Evolutionary conservation across 1,140 invertebrate species (phyloP).

Genomic region (Anthonomus grandis): DNA sequence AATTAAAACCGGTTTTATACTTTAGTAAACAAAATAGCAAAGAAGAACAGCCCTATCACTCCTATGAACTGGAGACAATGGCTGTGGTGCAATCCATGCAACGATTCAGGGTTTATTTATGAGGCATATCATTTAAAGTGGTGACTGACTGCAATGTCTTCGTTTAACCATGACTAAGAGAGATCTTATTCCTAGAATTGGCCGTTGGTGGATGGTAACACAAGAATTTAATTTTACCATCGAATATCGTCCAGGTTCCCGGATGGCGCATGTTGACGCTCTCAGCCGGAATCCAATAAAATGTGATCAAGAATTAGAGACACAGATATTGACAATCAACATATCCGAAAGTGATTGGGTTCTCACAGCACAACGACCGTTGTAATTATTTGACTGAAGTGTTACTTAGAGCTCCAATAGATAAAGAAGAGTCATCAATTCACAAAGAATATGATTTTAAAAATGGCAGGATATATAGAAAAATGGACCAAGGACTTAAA

Average conservation of each 20-base stretch:
- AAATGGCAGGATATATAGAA: no score
- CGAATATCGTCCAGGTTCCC: conserved; percentile 22
- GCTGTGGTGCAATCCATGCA: conserved; percentile 34
- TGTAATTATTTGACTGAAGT: no score
- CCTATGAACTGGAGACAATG: no score
- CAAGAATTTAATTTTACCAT: background rate
- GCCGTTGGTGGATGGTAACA: conserved; percentile 36
- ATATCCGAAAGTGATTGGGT: no score
- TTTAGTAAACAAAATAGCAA: conserved; percentile 38
- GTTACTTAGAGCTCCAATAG: no score
- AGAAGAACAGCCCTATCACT: conserved; percentile 18
- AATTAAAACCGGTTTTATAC: conserved; percentile 37
- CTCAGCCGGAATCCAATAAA: conserved; percentile 18
- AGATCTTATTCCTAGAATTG: conserved; percentile 38
- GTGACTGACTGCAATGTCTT: conserved; percentile 42
- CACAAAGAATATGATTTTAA: no score
- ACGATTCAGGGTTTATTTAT: conserved; percentile 46
- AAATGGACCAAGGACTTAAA: no score
- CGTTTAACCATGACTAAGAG: conserved; percentile 30
- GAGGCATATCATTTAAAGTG: conserved; percentile 40
- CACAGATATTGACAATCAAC: no score
- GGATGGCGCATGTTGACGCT: conserved; percentile 25
- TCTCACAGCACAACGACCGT: no score
- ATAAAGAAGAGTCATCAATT: no score
- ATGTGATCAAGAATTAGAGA: no score